These are phyloP conservation scores for Schlechtendalia chinensis DNA, from an alignment of 1,140 invertebrate species.

Conservation along the genomic window DNA sequence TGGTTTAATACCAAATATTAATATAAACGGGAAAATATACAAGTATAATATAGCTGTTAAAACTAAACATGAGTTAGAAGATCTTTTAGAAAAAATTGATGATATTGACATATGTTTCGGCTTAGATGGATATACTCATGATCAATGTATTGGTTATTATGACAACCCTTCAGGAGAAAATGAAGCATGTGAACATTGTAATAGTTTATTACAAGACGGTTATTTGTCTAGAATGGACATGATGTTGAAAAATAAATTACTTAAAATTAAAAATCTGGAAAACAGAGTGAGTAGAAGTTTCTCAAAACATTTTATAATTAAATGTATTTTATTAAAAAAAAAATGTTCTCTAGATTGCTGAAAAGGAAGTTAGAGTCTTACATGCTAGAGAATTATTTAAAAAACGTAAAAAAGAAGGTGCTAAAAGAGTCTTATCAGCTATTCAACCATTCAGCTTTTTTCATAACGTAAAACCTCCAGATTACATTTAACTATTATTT, in stretches of 20 bases:
- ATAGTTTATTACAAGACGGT: background rate
- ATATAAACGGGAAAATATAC: background rate
- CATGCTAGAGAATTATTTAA: background rate
- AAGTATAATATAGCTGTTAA: background rate
- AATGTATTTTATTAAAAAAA: constrained; percentile 1
- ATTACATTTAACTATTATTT: too few species aligned
- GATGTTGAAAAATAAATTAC: background rate
- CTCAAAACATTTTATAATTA: background rate
- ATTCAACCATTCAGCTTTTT: too few species aligned
- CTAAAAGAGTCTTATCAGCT: too few species aligned
- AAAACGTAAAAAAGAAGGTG: too few species aligned
- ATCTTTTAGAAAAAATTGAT: constrained; percentile 19
- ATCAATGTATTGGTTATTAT: constrained; percentile 21
- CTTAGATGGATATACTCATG: background rate
- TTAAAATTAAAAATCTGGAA: background rate
- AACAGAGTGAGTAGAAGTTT: background rate
- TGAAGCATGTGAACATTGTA: background rate
- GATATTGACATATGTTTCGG: background rate
- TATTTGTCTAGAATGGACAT: background rate
- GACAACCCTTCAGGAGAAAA: background rate
- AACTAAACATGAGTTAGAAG: constrained; percentile 19
- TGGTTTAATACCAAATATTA: background rate
- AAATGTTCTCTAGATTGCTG: constrained; percentile 14
- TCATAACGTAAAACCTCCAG: too few species aligned
- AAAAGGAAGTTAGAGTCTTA: background rate